Evolutionary conservation across 1,140 invertebrate genomes (phyloP), one percentile per base, ranked within the genome.

Genomic region (Aphelinus atriplicis): DNA sequence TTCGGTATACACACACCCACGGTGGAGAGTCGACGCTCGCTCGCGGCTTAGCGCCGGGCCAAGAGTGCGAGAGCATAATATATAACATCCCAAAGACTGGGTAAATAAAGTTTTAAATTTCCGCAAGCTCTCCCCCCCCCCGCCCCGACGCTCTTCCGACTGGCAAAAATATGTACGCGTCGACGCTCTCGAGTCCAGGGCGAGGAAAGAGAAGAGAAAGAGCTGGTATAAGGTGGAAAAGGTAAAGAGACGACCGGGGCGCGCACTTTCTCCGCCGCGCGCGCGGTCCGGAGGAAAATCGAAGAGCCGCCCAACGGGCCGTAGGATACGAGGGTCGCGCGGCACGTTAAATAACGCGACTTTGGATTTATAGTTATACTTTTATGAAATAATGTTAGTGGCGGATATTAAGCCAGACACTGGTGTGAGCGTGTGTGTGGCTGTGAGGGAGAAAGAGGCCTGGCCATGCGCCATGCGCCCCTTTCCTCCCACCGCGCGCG

Each of bases 361-460:
- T 87, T 88, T 83, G 81, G 79, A 87, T 88, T 88, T 88, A 88
- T 88, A 86, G 87, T 87, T 86, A 88, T 87, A 87, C 87, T 88
- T 88, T 88, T 88, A 87, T 88, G 87, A 88, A 87, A 87, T 88
- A 88, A 88, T 86, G 86, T 87, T 88, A 88, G 87, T 87, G 85
- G 83, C 84, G 86, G 86, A 87, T 85, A 84, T 85, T 86, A 86
- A 86, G 82, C 81, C 82, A 83, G 84, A 86, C 85, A 86, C 82
- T 81, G 80, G 26, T 26, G 26, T 26, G 26, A 26, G 26, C 26
- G 26, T 26, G 26, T 26, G 26, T 26, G 26, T 26, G 26, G 26
- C 26, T 26, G 26, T 26, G 26, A 67, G 56, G 76, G 78, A 57
- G 78, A 80, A 77, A 80, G 77, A 78, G 77, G 77, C 10, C 81